Evolutionary conservation across 92 coral and sea anemone genomes (phyloP), one percentile per base, ranked within the genome.

Genomic region (Phenganax marumi): DNA sequence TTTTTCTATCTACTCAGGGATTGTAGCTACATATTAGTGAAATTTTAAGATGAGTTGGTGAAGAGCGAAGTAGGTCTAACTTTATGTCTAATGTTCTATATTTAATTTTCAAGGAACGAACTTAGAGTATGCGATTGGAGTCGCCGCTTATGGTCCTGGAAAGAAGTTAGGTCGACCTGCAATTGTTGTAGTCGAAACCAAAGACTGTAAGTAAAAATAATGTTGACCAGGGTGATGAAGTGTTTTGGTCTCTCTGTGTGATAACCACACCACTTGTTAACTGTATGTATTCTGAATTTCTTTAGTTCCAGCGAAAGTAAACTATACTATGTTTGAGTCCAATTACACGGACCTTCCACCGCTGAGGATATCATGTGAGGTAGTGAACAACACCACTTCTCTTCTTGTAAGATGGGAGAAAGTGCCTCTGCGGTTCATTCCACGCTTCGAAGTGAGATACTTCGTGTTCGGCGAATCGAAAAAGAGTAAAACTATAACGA

Each of bases 101-200:
- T 77, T 77, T 10, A 21, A 2, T 17, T 12, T 9, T 58, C 4
- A 18, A 78, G 83, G 18, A 16, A 12, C 23, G 69, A 48, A 78
- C 8, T 17, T 39, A 3, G 83, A 78, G 73, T 78, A 78, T 19
- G 83, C 50, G 2, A 78, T 78, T 61, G n/a, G 12, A 11, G 83
- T 78, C 17, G 24, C 25, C 14, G 83, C 73, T 8, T 57, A 17
- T n/a, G 71, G 43, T 12, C 8, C 16, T 61, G 49, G 47, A 3
- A 10, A 24, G 73, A 49, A 10, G 10, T n/a, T 23, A 0, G 70
- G 52, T n/a, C 46, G 83, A 62, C 83, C 83, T 62, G 14, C 24
- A 61, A 78, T 78, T 49, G 8, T n/a, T 47, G 56, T 78, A 0
- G 52, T 78, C n/a, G 72, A 33, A 33, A 33, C 83, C 11, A 63